Conservation (phyloP, 2,888 invertebrate genomes). For the Drosophila multiciliata region DNA sequence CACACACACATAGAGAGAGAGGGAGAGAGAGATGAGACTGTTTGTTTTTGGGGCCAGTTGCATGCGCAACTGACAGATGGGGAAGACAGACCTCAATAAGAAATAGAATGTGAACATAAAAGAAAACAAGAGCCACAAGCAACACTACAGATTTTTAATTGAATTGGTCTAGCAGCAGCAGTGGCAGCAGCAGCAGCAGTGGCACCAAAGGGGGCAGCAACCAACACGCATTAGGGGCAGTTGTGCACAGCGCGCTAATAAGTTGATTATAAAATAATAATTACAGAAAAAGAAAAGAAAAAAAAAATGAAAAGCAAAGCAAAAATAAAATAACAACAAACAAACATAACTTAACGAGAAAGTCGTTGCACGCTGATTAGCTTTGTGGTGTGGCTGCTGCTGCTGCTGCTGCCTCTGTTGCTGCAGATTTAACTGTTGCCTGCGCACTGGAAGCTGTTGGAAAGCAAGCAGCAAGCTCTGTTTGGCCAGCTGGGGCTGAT, state of each 20-base stretch:
- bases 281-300: slow-evolving; percentile 55
- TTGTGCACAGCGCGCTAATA: slow-evolving; percentile 61
- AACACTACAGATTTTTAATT: slow-evolving; percentile 68
- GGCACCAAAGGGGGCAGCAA: slow-evolving; percentile 28
- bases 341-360: slow-evolving; percentile 61
- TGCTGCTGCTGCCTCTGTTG: slow-evolving; percentile 6
- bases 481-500: slow-evolving; percentile 39
- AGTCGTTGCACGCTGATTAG: slow-evolving; percentile 79
- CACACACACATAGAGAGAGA: not conserved
- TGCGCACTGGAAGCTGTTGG: slow-evolving; percentile 22
- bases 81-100: slow-evolving; percentile 62
- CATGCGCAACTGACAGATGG: slow-evolving; percentile 10
- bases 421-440: slow-evolving; percentile 45
- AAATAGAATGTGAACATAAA: slow-evolving; percentile 73
- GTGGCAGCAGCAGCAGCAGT: slow-evolving; percentile 19
- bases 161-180: slow-evolving; percentile 51
- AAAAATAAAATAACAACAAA: slow-evolving; percentile 10
- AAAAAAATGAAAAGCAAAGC: slow-evolving; percentile 22
- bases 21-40: not conserved
- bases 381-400: slow-evolving; percentile 62
- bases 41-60: slow-evolving; percentile 14
- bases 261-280: slow-evolving; percentile 79
- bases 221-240: slow-evolving; percentile 48
- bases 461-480: slow-evolving; percentile 16
- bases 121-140: slow-evolving; percentile 19